phyloP scores from a whole-genome alignment of 2,888 invertebrate species.

The Pediacus dermestoides region DNA sequence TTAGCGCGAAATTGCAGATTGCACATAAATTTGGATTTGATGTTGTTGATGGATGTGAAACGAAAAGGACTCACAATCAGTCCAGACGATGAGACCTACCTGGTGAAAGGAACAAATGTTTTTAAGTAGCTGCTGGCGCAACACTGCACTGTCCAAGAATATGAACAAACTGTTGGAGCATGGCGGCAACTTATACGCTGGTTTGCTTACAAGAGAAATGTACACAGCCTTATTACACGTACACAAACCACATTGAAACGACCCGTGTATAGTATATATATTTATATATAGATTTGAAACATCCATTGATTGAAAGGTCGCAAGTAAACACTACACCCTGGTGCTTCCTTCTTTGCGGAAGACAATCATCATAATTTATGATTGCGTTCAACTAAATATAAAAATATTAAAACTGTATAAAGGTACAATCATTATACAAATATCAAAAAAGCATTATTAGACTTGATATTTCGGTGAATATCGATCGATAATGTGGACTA shows the following conservation, averaged over 20 bases:
- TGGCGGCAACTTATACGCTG: slow-evolving; percentile 30
- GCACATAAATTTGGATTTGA: no score
- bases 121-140: slow-evolving; percentile 5
- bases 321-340: slow-evolving; percentile 52
- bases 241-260: slow-evolving; percentile 51
- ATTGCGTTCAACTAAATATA: slow-evolving; percentile 52
- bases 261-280: slow-evolving; percentile 49
- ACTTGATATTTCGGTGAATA: slow-evolving; percentile 36
- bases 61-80: no score
- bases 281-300: slow-evolving; percentile 46
- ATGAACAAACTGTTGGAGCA: slow-evolving; percentile 22
- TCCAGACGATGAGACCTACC: slow-evolving; percentile 5
- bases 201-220: slow-evolving; percentile 44
- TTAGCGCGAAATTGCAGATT: not conserved
- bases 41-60: no score
- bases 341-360: slow-evolving; percentile 50
- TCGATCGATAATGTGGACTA: slow-evolving; percentile 39
- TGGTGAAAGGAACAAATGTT: slow-evolving; percentile 25
- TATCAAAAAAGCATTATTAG: slow-evolving; percentile 48
- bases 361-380: slow-evolving; percentile 51
- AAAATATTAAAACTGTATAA: slow-evolving; percentile 53
- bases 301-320: slow-evolving; percentile 51
- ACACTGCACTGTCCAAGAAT: slow-evolving; percentile 7
- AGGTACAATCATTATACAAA: slow-evolving; percentile 51
- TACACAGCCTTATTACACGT: slow-evolving; percentile 52